A percentile compares a stretch with the other conserved stretches of the same genome.
Evolutionary conservation across 2,797 vertebrate species (phyloP).

Genomic region (Amblyopsis hoosieri): DNA sequence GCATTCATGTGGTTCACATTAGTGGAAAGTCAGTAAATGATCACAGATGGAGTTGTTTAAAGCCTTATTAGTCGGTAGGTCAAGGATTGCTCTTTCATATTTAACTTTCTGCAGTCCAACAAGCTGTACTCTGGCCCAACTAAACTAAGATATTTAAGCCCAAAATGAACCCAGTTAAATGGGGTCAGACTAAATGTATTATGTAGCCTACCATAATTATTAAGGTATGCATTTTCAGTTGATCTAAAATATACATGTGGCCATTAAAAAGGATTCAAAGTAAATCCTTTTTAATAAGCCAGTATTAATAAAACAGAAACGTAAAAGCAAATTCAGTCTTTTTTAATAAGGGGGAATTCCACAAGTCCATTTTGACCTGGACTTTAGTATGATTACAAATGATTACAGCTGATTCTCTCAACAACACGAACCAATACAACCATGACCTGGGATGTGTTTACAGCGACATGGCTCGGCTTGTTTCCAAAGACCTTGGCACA

Average conservation of each 20-base stretch:
- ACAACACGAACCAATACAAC: too few relatives aligned
- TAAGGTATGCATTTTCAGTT: constrained; percentile 6
- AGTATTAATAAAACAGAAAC: too few relatives aligned
- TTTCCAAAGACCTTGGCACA: too few relatives aligned
- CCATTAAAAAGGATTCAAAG: too few relatives aligned
- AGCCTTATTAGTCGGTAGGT: constrained; percentile 58
- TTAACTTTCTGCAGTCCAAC: constrained; percentile 20
- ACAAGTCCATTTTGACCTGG: too few relatives aligned
- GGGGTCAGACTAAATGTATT: neutral
- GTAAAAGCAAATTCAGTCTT: too few relatives aligned
- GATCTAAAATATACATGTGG: neutral
- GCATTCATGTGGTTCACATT: constrained; percentile 58
- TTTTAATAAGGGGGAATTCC: too few relatives aligned
- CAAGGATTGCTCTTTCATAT: constrained; percentile 24
- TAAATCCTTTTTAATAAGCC: too few relatives aligned
- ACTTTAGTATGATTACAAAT: too few relatives aligned
- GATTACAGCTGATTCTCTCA: too few relatives aligned
- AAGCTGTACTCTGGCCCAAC: neutral
- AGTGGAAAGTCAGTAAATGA: constrained; percentile 51
- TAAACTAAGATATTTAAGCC: constrained; percentile 1
- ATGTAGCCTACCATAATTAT: neutral
- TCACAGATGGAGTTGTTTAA: constrained; percentile 64
- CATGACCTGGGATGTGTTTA: too few relatives aligned
- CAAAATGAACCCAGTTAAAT: neutral
- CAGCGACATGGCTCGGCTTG: too few relatives aligned